phyloP scores from a whole-genome alignment of 2,888 invertebrate genomes.

The Nebria salina region DNA sequence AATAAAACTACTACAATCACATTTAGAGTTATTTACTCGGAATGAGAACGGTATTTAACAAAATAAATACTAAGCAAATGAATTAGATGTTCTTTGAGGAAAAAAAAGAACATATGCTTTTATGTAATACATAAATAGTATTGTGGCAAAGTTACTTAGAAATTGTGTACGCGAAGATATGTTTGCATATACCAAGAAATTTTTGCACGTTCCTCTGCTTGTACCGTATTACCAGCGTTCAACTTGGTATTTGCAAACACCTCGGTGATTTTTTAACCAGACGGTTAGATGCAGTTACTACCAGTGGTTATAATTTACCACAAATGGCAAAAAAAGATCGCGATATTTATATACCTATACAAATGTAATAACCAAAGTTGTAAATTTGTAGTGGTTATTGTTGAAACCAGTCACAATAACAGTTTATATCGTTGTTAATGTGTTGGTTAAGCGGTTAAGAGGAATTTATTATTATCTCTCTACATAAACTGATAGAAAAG shows the following conservation, averaged over 20 bases:
- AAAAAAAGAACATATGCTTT: neutral
- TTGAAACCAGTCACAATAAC: neutral
- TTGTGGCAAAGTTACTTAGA: neutral
- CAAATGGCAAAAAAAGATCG: neutral
- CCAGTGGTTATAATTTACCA: neutral
- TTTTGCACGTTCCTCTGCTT: constrained; percentile 5
- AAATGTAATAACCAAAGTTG: neutral
- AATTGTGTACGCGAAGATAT: neutral
- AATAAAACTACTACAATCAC: too few species aligned
- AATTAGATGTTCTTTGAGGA: neutral
- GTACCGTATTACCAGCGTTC: neutral
- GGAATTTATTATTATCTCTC: neutral
- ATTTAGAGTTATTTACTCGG: too few species aligned
- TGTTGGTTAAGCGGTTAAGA: neutral
- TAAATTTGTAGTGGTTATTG: neutral
- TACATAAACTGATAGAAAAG: neutral
- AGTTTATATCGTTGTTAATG: neutral
- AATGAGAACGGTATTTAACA: too few species aligned
- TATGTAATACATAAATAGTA: neutral
- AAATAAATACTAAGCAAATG: neutral
- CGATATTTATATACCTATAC: neutral
- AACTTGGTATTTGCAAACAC: constrained; percentile 1
- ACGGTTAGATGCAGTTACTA: neutral
- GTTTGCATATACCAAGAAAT: neutral
- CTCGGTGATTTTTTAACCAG: neutral